Evolutionary conservation across 2,797 vertebrate genomes (phyloP).

Genomic region (Fistularia commersonii): DNA sequence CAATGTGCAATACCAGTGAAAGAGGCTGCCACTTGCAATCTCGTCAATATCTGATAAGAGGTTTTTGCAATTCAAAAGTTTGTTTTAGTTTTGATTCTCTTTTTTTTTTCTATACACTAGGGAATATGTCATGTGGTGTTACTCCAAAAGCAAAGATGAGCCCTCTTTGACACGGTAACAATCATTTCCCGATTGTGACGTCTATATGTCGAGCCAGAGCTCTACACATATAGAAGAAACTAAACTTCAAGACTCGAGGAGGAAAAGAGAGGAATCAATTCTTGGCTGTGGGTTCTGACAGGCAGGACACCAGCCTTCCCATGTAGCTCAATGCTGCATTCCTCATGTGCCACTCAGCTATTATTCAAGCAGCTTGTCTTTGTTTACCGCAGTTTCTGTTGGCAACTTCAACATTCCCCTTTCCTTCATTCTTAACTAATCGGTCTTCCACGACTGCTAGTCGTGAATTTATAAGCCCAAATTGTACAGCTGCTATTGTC

Average conservation of each 20-base stretch:
- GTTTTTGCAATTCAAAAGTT: conserved; percentile 16
- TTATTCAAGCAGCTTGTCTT: background rate
- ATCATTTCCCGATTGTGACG: too few species aligned
- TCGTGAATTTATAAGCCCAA: too few species aligned
- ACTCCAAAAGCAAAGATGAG: too few species aligned
- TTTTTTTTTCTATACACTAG: conserved; percentile 15
- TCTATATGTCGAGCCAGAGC: too few species aligned
- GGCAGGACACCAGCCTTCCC: conserved; percentile 4
- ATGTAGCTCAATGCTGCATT: conserved; percentile 3
- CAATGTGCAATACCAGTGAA: conserved; percentile 35
- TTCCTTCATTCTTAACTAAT: too few species aligned
- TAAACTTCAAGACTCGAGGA: too few species aligned
- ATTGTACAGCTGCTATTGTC: too few species aligned
- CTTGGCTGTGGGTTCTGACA: conserved; percentile 24
- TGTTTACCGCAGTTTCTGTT: conserved; percentile 1
- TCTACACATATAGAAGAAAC: too few species aligned
- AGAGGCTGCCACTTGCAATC: conserved; percentile 16
- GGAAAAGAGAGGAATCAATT: conserved; percentile 5
- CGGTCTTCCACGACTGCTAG: too few species aligned
- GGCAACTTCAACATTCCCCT: too few species aligned
- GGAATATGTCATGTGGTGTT: conserved; percentile 18
- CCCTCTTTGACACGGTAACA: too few species aligned
- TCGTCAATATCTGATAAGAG: conserved; percentile 17
- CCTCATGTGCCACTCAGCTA: conserved; percentile 10
- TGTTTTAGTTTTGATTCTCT: conserved; percentile 15